Base-by-base conservation (phyloP, 2,888 invertebrate species). In the Tanypteryx hageni region DNA sequence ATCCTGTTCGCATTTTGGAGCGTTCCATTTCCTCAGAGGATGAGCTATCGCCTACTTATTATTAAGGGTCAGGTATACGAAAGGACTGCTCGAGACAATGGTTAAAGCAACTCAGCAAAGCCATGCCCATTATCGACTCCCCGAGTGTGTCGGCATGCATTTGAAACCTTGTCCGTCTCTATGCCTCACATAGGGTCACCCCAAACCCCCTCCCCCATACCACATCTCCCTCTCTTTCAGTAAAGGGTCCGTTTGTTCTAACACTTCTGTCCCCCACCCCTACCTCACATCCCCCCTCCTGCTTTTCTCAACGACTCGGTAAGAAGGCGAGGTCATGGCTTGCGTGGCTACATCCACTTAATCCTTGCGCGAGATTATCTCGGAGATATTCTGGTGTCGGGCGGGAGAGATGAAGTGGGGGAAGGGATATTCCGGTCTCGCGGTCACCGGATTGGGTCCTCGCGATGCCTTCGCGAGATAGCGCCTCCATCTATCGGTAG, bases 261-360 rank as follows among this genome's bases (percentile, higher is more conserved):
- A 68, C 22, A 68, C 68, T 44, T 44, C 82, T 31, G 27, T 27
- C 31, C 81, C 14, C 3, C 7, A 22, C 27, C 81, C 82, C 10
- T 27, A 16, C 31, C 44, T 44, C 82, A 7, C n/a, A n/a, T n/a
- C n/a, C n/a, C 16, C 56, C 86, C 18, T 85, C 58, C 61, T 22
- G 31, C 59, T 68, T 44, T 89, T 44, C 68, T 68, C 64, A 89
- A 89, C 89, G 64, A 64, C 89, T 64, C 44, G 64, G 64, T 18
- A 44, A 89, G 64, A 18, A 89, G 89, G 89, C 89, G 64, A 89
- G 89, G 89, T 89, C 89, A 89, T 89, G 89, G 89, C 89, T 89
- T 89, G 89, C 89, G 89, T 89, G 89, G 89, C 44, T 64, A 89
- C 89, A 44, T 89, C 89, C 89, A 89, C 89, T 89, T 89, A 89